These are phyloP conservation scores for Coenonympha arcania DNA, from an alignment of 2,888 invertebrate genomes.

Conservation along the genomic window DNA sequence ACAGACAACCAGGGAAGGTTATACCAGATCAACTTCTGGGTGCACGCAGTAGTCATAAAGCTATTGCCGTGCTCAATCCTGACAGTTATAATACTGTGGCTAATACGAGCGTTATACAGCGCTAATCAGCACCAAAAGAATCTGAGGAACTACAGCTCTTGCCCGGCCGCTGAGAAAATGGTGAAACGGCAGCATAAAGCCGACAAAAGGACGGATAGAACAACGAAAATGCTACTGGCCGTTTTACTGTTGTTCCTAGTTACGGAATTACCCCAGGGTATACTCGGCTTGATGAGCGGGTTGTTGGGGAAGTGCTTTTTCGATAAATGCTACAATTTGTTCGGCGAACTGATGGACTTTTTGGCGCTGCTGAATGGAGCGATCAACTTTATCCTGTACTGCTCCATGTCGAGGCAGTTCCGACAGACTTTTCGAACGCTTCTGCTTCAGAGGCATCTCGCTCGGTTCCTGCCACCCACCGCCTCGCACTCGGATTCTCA, in stretches of 20 bases:
- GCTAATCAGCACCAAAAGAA: slow-evolving; percentile 83
- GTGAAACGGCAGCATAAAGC: slow-evolving; percentile 72
- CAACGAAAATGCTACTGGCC: slow-evolving; percentile 91
- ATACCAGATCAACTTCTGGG: slow-evolving; percentile 84
- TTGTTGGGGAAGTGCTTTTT: slow-evolving; percentile 82
- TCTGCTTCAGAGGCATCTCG: slow-evolving; percentile 78
- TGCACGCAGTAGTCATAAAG: slow-evolving; percentile 85
- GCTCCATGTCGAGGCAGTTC: slow-evolving; percentile 95
- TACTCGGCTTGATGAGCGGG: slow-evolving; percentile 81
- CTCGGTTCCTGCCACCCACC: slow-evolving; percentile 74
- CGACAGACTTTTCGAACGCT: slow-evolving; percentile 83
- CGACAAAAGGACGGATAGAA: slow-evolving; percentile 86
- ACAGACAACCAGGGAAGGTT: slow-evolving; percentile 75
- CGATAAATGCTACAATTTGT: slow-evolving; percentile 82
- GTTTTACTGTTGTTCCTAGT: slow-evolving; percentile 88
- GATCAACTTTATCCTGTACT: slow-evolving; percentile 94
- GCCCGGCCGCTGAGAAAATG: slow-evolving; percentile 65
- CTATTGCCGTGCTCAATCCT: slow-evolving; percentile 85
- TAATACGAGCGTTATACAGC: slow-evolving; percentile 81
- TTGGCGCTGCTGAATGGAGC: slow-evolving; percentile 92
- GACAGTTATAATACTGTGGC: slow-evolving; percentile 80
- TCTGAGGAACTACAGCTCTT: slow-evolving; percentile 77
- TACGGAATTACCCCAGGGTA: slow-evolving; percentile 91
- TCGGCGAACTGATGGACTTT: slow-evolving; percentile 92
- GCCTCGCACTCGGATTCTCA: slow-evolving; percentile 77